Base-by-base conservation (phyloP, 35 echinoderm and acorn worm species). In the Lytechinus variegatus region DNA sequence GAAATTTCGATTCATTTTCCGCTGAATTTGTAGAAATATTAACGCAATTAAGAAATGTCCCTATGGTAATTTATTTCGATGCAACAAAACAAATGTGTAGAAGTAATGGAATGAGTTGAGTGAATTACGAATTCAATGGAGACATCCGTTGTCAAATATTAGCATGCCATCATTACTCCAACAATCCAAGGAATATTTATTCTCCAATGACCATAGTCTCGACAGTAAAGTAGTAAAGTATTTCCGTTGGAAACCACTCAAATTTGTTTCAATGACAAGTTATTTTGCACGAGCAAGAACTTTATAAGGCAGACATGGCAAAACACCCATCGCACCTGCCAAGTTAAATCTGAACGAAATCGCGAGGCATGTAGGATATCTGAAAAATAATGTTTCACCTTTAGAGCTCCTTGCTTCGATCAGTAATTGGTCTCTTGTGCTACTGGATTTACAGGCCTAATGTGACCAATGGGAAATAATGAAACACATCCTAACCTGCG, bases 81-180 rank as follows among this genome's bases (percentile, higher is more conserved):
- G 8, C 21, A 24, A n/a, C 33, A 44, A 0, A 44, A 6, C n/a
- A 79, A 24, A 79, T 79, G 66, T 24, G 66, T n/a, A 24, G 66
- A 79, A 79, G 66, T 24, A 19, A 24, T 79, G 66, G 19, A 79
- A 79, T n/a, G 66, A 79, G 4, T 79, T 79, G 66, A 79, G 66
- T 79, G 66, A 79, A 79, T 79, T 79, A 79, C 66, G 66, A 24
- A 16, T 79, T 79, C n/a, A 24, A 79, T 79, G 66, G 24, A 79
- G 66, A 79, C n/a, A 79, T 79, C 66, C 66, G 66, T 79, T 79
- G n/a, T 79, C 66, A 79, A 79, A 79, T 79, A 19, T 79, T 19
- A 79, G n/a, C 66, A 16, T 24, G 19, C 14, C 66, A 16, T 79
- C 14, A 79, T 79, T 71, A n/a, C 66, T 24, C 66, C 66, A 79